A percentile compares a stretch with the other conserved stretches of the same genome.
These are phyloP conservation scores for Dendronephthya gigantea DNA, from an alignment of 64 coral and sea anemone genomes.

Conservation along the genomic window DNA sequence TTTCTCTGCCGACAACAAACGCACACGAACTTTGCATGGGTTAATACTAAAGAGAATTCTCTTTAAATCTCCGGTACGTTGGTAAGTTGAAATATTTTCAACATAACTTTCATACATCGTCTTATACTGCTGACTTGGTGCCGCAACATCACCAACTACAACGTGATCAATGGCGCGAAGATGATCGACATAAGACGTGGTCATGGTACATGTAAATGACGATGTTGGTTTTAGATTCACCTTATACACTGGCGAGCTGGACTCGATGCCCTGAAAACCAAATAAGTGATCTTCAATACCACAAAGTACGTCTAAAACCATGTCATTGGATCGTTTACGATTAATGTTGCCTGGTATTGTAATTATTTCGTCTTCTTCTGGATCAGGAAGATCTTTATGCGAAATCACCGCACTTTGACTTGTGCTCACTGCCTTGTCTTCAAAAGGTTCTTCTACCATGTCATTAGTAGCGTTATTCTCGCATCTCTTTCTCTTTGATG, in stretches of 20 bases:
- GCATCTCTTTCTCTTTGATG: neutral
- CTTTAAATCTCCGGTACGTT: neutral
- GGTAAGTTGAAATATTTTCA: neutral
- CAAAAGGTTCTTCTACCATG: neutral
- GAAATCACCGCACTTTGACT: neutral
- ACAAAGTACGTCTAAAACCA: conserved; percentile 6
- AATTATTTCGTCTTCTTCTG: neutral
- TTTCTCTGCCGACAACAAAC: neutral
- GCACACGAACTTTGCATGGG: neutral
- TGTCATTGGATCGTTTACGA: neutral
- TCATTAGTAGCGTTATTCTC: neutral
- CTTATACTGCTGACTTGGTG: neutral
- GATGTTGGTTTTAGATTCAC: neutral
- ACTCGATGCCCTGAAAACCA: neutral
- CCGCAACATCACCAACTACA: neutral
- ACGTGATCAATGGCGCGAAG: neutral
- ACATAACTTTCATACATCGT: neutral
- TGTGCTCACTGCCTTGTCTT: neutral
- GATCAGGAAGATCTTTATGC: neutral
- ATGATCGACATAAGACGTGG: neutral
- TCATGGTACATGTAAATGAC: neutral
- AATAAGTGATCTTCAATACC: conserved; percentile 12
- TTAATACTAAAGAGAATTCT: neutral
- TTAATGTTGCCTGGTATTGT: neutral
- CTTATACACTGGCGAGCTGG: neutral